These are phyloP conservation scores for Eriosoma lanigerum DNA, from an alignment of 1,140 invertebrate genomes.

Conservation along the genomic window DNA sequence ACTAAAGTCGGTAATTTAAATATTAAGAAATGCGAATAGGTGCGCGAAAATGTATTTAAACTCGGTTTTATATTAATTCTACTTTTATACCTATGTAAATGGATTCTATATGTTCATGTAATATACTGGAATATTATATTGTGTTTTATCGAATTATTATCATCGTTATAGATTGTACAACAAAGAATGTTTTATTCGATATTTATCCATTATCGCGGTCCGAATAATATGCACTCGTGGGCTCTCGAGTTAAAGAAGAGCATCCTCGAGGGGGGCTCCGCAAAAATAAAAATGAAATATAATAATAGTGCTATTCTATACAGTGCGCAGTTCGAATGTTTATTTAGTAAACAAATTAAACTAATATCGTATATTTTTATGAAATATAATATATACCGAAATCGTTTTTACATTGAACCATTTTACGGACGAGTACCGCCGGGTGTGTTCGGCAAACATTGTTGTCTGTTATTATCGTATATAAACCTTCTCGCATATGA, in stretches of 20 bases:
- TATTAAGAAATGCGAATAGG: no score
- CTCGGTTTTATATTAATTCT: no score
- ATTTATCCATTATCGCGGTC: constrained; percentile 1
- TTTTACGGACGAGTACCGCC: constrained; percentile 43
- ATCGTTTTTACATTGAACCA: constrained; percentile 6
- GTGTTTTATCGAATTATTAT: no score
- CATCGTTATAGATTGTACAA: no score
- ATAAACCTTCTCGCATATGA: constrained; percentile 34
- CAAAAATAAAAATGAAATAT: constrained; percentile 10
- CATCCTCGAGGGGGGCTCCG: background rate
- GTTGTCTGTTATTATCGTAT: constrained; percentile 11
- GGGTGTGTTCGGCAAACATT: constrained; percentile 45
- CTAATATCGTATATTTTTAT: constrained; percentile 24
- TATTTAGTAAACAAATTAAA: constrained; percentile 49
- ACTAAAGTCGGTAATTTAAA: no score
- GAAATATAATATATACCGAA: background rate
- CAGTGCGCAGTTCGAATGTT: constrained; percentile 22
- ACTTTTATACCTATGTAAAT: no score
- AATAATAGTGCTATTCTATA: background rate
- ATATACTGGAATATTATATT: no score
- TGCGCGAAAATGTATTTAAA: no score
- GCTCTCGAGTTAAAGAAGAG: constrained; percentile 11
- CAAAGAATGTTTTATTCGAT: background rate
- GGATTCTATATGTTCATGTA: no score
- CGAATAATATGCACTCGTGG: constrained; percentile 9